These are phyloP conservation scores for Saguinus imperator DNA, from an alignment of 2,113 vertebrate species.

Conservation along the genomic window DNA sequence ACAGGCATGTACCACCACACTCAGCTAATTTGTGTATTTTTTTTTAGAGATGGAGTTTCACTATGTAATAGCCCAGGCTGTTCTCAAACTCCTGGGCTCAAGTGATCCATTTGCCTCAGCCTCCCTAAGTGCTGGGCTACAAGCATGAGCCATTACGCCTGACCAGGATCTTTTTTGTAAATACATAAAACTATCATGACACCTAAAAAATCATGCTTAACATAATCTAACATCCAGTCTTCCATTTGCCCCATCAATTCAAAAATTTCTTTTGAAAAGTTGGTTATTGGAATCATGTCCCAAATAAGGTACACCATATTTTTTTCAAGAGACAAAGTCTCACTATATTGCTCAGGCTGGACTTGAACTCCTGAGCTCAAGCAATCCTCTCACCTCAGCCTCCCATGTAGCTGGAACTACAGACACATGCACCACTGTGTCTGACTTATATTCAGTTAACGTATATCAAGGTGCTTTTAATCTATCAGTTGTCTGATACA, in stretches of 20 bases:
- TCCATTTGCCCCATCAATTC: background rate
- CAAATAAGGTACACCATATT: background rate
- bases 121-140: no score
- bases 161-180: background rate
- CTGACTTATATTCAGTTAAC: background rate
- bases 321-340: background rate
- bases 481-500: background rate
- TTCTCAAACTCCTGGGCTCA: no score
- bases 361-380: background rate
- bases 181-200: background rate
- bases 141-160: no score
- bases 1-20: no score
- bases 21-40: no score
- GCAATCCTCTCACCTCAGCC: background rate
- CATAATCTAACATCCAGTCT: slow-evolving; percentile 4
- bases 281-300: background rate
- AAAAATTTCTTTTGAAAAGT: slow-evolving; percentile 20
- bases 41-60: no score
- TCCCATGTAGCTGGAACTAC: background rate
- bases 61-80: no score
- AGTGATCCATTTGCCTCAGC: no score
- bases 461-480: background rate
- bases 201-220: slow-evolving; percentile 4
- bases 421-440: background rate
- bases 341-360: background rate